Evolutionary conservation across 2,888 invertebrate species (phyloP).

Genomic region (Stratiomys singularior): DNA sequence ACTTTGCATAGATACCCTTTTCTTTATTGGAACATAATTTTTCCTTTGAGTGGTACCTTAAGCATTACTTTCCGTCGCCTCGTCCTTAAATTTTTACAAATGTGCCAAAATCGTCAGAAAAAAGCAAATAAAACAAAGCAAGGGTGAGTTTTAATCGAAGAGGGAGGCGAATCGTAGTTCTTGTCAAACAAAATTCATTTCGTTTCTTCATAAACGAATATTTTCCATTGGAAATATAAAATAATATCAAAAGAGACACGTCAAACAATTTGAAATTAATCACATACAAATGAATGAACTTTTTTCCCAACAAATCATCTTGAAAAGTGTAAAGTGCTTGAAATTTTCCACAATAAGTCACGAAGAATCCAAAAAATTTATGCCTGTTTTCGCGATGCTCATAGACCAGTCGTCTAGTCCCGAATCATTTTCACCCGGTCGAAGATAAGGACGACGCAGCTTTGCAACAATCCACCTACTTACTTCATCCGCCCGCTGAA

Average conservation of each 20-base stretch:
- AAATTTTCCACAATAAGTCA: conserved; percentile 30
- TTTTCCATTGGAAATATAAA: neutral
- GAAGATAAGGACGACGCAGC: neutral
- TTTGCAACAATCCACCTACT: neutral
- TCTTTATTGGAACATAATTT: too few species aligned
- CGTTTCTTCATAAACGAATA: too few species aligned
- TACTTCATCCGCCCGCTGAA: neutral
- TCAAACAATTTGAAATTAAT: conserved; percentile 40
- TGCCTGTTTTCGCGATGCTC: conserved; percentile 9
- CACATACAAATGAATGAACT: conserved; percentile 31
- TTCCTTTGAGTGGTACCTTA: too few species aligned
- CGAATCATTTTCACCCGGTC: neutral
- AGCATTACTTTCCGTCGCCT: too few species aligned
- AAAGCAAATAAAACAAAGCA: too few species aligned
- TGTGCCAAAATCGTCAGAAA: too few species aligned
- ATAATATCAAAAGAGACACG: conserved; percentile 2
- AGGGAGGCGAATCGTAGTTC: too few species aligned
- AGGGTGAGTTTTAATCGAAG: too few species aligned
- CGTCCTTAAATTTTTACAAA: too few species aligned
- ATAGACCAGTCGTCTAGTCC: neutral
- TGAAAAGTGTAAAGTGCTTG: neutral
- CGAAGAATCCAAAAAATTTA: conserved; percentile 37
- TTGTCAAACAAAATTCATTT: too few species aligned
- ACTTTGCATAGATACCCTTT: too few species aligned
- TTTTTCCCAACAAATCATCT: neutral